Evolutionary conservation across 1,140 invertebrate genomes (phyloP).

Genomic region (Metaphire vulgaris): DNA sequence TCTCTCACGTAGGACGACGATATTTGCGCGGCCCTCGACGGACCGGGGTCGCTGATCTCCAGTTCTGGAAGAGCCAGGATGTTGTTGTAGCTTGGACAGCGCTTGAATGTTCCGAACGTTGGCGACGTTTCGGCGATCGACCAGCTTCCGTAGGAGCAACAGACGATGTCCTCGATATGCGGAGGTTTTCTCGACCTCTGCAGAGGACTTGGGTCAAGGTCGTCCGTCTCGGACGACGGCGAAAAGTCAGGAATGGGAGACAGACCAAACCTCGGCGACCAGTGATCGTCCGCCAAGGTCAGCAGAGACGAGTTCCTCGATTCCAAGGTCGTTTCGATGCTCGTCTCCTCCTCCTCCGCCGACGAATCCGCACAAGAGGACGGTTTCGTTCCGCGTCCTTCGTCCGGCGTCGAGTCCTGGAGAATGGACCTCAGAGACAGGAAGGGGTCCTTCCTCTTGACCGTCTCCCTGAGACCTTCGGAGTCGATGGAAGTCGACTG

Average conservation of each 20-base stretch:
- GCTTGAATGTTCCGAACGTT: background rate
- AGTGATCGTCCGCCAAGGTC: conserved; percentile 36
- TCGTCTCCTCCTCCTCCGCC: background rate
- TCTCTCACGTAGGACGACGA: background rate
- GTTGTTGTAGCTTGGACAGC: background rate
- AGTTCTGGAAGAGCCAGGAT: background rate
- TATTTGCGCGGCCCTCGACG: background rate
- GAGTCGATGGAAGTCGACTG: background rate
- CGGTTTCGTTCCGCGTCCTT: no score
- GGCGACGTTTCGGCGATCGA: background rate
- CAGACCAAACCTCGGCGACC: conserved; percentile 42
- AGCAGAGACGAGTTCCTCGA: background rate
- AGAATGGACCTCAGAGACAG: background rate
- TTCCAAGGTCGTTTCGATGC: background rate
- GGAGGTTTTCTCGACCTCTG: background rate
- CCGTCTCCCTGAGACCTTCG: background rate
- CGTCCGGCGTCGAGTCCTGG: background rate
- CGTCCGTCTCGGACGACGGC: conserved; percentile 40
- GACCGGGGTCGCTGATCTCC: background rate
- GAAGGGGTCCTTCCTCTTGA: background rate
- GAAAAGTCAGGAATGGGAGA: conserved; percentile 41
- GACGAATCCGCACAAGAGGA: background rate
- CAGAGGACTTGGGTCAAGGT: conserved; percentile 29
- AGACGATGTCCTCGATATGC: background rate
- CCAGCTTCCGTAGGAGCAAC: background rate